Evolutionary conservation across 1,140 invertebrate species (phyloP).

Genomic region (Glomeris maerens): DNA sequence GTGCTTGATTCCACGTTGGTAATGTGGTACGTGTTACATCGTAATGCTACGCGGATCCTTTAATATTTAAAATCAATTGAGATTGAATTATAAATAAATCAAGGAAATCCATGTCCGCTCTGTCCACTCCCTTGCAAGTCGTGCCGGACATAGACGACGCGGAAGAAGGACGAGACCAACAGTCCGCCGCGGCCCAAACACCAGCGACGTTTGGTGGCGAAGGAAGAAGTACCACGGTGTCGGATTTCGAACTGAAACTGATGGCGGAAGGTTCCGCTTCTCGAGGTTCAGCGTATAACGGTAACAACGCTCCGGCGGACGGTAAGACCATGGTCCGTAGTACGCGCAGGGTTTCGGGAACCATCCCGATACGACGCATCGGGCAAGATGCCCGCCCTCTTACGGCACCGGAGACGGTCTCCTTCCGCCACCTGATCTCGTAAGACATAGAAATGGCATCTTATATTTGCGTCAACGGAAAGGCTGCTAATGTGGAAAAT

Average conservation of each 20-base stretch:
- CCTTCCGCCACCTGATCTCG: conserved; percentile 7
- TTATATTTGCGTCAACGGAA: too few relatives aligned
- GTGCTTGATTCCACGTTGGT: conserved; percentile 35
- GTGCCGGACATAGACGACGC: conserved; percentile 24
- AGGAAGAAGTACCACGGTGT: neutral
- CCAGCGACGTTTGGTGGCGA: too few relatives aligned
- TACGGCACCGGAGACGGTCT: conserved; percentile 14
- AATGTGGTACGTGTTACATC: conserved; percentile 27
- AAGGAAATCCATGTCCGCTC: conserved; percentile 21
- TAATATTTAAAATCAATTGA: too few relatives aligned
- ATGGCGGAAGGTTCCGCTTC: neutral
- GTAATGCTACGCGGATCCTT: too few relatives aligned
- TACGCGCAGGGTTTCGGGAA: too few relatives aligned
- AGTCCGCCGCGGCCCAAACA: too few relatives aligned
- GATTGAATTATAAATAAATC: too few relatives aligned
- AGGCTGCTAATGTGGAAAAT: too few relatives aligned
- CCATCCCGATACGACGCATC: conserved; percentile 14
- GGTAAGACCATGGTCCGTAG: too few relatives aligned
- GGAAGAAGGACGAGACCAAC: conserved; percentile 11
- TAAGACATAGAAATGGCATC: too few relatives aligned
- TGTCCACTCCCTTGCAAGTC: conserved; percentile 21
- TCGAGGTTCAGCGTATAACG: neutral
- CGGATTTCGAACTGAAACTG: neutral
- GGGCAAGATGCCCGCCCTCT: conserved; percentile 19
- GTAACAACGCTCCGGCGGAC: neutral